phyloP scores from a whole-genome alignment of 64 coral and sea anemone genomes.

The Stichodactyla mertensii region DNA sequence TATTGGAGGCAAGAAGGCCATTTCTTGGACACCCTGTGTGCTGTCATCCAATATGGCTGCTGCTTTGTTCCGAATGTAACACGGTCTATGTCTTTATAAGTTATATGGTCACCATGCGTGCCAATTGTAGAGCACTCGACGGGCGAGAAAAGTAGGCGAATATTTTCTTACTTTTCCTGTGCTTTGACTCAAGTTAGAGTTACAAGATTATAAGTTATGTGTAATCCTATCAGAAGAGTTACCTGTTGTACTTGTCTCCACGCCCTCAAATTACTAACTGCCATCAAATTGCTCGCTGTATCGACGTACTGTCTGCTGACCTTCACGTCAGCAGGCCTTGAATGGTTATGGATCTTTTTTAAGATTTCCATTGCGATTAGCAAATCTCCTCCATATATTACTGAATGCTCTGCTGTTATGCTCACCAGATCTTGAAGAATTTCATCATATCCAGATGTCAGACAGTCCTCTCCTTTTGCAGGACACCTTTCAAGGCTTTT shows the following conservation, averaged over 20 bases:
- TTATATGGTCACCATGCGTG: too few relatives aligned
- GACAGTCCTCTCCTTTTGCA: background rate
- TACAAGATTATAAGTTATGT: too few relatives aligned
- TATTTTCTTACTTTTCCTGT: too few relatives aligned
- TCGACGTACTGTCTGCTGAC: background rate
- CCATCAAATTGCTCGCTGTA: background rate
- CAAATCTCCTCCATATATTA: background rate
- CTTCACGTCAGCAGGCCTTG: background rate
- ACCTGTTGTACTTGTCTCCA: constrained; percentile 4
- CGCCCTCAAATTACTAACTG: background rate
- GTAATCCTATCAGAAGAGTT: background rate
- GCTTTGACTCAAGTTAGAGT: too few relatives aligned
- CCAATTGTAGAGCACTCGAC: too few relatives aligned
- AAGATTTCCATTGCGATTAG: background rate
- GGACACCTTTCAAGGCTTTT: background rate
- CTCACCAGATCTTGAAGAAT: background rate
- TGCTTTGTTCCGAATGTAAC: too few relatives aligned
- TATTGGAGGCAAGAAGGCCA: too few relatives aligned
- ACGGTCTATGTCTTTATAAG: too few relatives aligned
- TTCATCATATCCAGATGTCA: background rate
- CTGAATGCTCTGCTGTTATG: background rate
- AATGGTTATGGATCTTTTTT: background rate
- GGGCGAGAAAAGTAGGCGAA: too few relatives aligned
- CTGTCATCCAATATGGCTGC: too few relatives aligned
- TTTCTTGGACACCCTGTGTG: too few relatives aligned